These are phyloP conservation scores for Nycticebus coucang DNA, from an alignment of 2,113 vertebrate genomes.

Conservation along the genomic window DNA sequence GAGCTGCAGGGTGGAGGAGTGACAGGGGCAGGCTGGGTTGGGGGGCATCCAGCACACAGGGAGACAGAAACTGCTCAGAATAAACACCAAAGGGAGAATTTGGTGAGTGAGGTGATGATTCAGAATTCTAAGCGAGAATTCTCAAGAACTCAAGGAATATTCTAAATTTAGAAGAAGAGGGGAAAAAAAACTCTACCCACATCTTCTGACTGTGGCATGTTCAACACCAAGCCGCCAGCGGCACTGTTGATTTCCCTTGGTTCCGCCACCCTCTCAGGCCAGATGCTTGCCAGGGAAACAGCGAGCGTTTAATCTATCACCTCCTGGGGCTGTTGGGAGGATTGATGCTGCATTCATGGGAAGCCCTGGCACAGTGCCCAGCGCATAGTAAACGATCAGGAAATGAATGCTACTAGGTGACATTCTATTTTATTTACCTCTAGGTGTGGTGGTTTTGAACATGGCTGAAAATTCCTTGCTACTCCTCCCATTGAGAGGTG, in stretches of 20 bases:
- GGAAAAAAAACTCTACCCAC: too few species aligned
- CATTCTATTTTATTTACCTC: rapidly evolving
- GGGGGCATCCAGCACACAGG: rapidly evolving
- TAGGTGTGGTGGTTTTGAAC: background rate
- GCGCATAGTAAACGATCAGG: background rate
- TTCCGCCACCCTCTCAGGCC: background rate
- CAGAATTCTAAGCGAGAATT: slow-evolving; percentile 34
- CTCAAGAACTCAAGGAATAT: slow-evolving; percentile 56
- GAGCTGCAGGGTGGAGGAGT: rapidly evolving
- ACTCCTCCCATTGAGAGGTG: too few species aligned
- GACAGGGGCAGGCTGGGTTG: rapidly evolving
- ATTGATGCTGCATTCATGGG: rapidly evolving
- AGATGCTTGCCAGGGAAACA: background rate
- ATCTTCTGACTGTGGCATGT: background rate
- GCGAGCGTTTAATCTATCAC: background rate
- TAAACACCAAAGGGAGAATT: background rate
- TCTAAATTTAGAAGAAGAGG: slow-evolving; percentile 51
- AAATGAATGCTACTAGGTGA: rapidly evolving
- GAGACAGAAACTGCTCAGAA: background rate
- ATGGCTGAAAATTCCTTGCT: rapidly evolving
- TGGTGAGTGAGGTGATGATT: background rate
- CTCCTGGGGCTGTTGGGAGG: background rate
- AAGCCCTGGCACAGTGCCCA: background rate
- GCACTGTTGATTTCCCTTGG: background rate
- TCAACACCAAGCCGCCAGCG: background rate